A percentile compares a stretch with the other conserved stretches of the same genome.
phyloP scores from a whole-genome alignment of 2,888 invertebrate species.

The Ophion obscuratus region DNA sequence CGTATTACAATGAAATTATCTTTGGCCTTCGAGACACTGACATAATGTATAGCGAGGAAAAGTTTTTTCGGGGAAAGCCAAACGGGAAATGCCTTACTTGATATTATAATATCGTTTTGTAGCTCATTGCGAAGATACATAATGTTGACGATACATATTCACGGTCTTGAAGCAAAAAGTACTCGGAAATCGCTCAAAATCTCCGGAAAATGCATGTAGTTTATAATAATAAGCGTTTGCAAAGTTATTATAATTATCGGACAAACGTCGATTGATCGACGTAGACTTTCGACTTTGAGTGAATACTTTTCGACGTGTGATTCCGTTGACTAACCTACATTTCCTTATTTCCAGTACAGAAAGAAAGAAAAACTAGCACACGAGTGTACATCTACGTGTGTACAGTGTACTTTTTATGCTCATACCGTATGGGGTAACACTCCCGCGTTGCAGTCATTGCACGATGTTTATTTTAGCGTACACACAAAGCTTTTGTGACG shows the following conservation, averaged over 20 bases:
- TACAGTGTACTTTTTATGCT: constrained; percentile 60
- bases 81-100: too few species aligned
- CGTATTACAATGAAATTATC: too few species aligned
- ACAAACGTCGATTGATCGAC: too few species aligned
- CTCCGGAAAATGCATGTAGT: not conserved
- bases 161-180: not conserved
- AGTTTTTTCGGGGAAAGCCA: too few species aligned
- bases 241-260: too few species aligned
- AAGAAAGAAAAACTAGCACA: not conserved
- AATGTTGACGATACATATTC: too few species aligned
- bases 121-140: too few species aligned
- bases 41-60: too few species aligned
- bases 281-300: constrained; percentile 5
- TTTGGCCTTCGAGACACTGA: too few species aligned
- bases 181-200: not conserved
- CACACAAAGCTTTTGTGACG: constrained; percentile 34
- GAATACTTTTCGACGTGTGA: not conserved
- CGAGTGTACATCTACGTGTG: not conserved
- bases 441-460: constrained; percentile 82
- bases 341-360: not conserved
- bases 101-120: too few species aligned
- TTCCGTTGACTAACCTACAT: constrained; percentile 32
- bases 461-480: constrained; percentile 59
- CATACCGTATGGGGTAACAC: constrained; percentile 82
- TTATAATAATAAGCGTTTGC: too few species aligned